Base-by-base conservation (phyloP, 2,113 vertebrate genomes). In the Epinephelus lanceolatus region DNA sequence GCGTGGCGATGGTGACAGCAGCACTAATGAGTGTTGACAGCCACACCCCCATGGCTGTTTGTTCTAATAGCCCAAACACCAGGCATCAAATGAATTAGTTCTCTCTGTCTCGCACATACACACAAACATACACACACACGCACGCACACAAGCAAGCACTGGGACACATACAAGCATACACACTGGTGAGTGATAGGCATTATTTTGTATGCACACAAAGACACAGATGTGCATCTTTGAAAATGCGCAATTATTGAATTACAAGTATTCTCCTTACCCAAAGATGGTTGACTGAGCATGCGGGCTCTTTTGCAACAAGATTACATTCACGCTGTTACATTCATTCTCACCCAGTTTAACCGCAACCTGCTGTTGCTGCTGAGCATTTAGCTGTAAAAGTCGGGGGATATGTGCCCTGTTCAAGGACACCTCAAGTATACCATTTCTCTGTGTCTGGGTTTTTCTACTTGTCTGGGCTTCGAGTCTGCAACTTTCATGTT, bases 21-120 rank as follows among this genome's bases (percentile, higher is more conserved):
- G 66, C 60, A n/a, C 90, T 94, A 95, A 95, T 94, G 88, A 89
- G 72, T 89, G 91, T 86, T 92, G 92, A 94, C 93, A 94, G 89
- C 78, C 89, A 92, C 89, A 85, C 88, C 88, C 90, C 84, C 79
- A 89, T 63, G 87, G 89, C 86, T 91, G 92, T 91, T 92, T 92
- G 87, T 91, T 93, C 80, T 88, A 91, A 92, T 90, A 83, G 86
- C 79, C 87, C 76, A 91, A 94, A 93, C 86, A 89, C 87, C 85
- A 81, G 82, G 86, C 78, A 74, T 52, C 19, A 59, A 89, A 90
- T 86, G 71, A 76, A 82, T 89, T 86, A 15, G 14, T 15, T 80
- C 40, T 47, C 23, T 71, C 56, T 71, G 75, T 71, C 63, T 13
- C 3, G 13, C 53, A 55, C 57, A 55, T 70, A 51, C 61, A 6